These are phyloP conservation scores for Drosophila mulleri DNA, from an alignment of 2,888 invertebrate genomes.

Conservation along the genomic window DNA sequence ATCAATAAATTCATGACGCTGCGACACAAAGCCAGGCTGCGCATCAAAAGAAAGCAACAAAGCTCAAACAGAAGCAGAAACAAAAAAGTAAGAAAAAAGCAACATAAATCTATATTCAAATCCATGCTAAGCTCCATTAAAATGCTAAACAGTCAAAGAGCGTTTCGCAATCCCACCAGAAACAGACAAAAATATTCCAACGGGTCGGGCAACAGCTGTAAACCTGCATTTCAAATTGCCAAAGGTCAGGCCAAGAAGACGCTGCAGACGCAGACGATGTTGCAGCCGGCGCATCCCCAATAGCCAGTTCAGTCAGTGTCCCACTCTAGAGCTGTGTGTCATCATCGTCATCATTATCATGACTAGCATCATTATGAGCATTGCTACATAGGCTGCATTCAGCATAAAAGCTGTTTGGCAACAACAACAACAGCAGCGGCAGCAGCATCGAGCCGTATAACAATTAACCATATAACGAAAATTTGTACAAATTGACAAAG, in stretches of 20 bases:
- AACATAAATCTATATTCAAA: constrained; percentile 64
- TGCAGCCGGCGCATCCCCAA: constrained; percentile 53
- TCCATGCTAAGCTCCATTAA: constrained; percentile 64
- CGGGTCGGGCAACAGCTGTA: constrained; percentile 44
- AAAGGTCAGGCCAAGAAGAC: constrained; percentile 66
- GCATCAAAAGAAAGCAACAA: constrained; percentile 57
- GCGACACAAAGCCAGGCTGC: constrained; percentile 46
- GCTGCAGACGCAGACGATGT: constrained; percentile 31
- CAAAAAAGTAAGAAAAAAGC: constrained; percentile 17
- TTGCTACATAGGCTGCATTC: constrained; percentile 56
- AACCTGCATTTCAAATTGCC: constrained; percentile 71
- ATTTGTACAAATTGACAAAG: constrained; percentile 72
- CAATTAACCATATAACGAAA: constrained; percentile 78
- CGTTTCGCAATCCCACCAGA: constrained; percentile 59
- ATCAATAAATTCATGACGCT: constrained; percentile 68
- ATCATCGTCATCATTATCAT: constrained; percentile 51
- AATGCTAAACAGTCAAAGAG: constrained; percentile 59
- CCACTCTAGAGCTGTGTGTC: constrained; percentile 48
- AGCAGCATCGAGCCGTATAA: constrained; percentile 60
- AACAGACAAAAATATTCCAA: constrained; percentile 38
- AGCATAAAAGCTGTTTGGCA: constrained; percentile 73
- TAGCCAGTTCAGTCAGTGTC: constrained; percentile 7
- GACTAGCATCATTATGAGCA: constrained; percentile 28
- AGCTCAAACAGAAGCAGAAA: background rate
- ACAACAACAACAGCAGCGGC: constrained; percentile 51